Evolutionary conservation across 2,797 vertebrate species (phyloP), one percentile per base, ranked within the genome.

Genomic region (Aldrovandia affinis): DNA sequence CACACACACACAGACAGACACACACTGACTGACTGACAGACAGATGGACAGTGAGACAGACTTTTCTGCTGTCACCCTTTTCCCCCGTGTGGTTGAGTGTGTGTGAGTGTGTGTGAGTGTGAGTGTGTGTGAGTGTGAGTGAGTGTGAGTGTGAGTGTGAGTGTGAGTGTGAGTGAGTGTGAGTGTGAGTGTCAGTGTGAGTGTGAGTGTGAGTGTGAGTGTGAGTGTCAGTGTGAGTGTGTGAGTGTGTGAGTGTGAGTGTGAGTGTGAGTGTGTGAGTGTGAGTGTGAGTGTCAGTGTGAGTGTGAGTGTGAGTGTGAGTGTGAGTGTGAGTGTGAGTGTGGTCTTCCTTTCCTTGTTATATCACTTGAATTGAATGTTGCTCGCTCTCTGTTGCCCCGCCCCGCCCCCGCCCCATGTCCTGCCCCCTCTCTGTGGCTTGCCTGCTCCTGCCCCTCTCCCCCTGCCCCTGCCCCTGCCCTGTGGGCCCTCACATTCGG

Each of bases 381-480:
- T 87, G 80, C 84, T 83, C 81, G 86, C 83, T 83, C 47, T 88
- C 57, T 77, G 33, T 39, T 33, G 59, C 82, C 79, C 75, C 44
- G 81, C 82, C 80, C 63, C 81, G 81, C 84, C 81, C 84, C 39
- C 57, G 80, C 70, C 84, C 68, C 84, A 55, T 15, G 33, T 52
- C 42, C 42, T 75, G 8, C 44, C 61, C 30, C 14, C 20, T 81
- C 39, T 83, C 63, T 88, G 25, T 84, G 89, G 89, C 92, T 89
- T 85, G 84, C 77, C 83, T 88, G 80, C 80, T 78, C 77, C 33
- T 9, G 30, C 39, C 82, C 81, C 84, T 30, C 77, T 75, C 82
- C 70, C 47, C 52, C 73, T 6, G 86, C n/a, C n/a, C n/a, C n/a
- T n/a, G n/a, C n/a, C n/a, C n/a, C n/a, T n/a, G n/a, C n/a, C n/a